Percentiles rank a stretch among this genome's conserved stretches.
Evolutionary conservation across 1,140 invertebrate genomes (phyloP).

Genomic region (Chironomus striatipennis): DNA sequence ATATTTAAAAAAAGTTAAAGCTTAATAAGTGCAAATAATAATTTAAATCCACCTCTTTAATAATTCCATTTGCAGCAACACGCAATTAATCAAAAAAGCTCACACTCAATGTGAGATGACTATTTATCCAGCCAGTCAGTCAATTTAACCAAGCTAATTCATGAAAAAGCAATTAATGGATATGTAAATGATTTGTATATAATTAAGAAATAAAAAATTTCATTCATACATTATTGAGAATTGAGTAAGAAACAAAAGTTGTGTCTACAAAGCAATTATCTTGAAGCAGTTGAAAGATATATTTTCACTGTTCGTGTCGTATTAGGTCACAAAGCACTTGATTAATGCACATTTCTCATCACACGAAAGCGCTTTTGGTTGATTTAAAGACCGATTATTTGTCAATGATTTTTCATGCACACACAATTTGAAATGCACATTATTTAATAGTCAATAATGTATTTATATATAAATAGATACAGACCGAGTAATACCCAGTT

Average conservation of each 20-base stretch:
- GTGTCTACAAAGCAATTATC: neutral
- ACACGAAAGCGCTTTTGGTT: too few species aligned
- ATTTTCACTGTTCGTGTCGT: neutral
- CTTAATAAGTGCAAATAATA: too few species aligned
- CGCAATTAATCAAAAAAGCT: slow-evolving; percentile 1
- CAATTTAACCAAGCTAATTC: too few species aligned
- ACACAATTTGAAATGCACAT: neutral
- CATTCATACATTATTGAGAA: neutral
- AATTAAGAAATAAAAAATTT: neutral
- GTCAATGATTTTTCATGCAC: too few species aligned
- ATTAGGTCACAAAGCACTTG: neutral
- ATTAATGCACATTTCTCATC: neutral
- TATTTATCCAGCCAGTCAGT: too few species aligned
- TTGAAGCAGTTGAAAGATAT: neutral
- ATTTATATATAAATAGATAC: neutral
- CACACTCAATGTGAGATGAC: neutral
- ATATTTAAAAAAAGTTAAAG: too few species aligned
- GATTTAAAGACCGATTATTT: too few species aligned
- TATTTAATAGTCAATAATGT: neutral
- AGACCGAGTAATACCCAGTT: neutral
- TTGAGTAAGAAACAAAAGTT: neutral
- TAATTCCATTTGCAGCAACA: neutral
- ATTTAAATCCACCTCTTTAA: neutral
- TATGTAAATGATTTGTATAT: neutral
- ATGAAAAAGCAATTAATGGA: neutral